These are phyloP conservation scores for Pachyramphus minor DNA, from an alignment of 2,113 vertebrate species.

Conservation along the genomic window DNA sequence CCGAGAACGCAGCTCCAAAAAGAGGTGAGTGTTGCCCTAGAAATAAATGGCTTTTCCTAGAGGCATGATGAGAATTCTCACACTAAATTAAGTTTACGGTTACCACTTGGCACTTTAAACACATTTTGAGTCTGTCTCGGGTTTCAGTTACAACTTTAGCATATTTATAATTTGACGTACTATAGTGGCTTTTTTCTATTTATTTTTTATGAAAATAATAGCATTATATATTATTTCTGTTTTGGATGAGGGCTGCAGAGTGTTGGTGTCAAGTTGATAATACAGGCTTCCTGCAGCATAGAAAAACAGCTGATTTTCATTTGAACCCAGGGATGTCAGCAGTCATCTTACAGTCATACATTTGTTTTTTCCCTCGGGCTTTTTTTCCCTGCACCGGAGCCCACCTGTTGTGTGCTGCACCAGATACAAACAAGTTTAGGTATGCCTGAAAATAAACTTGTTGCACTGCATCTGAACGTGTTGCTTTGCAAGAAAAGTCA, in stretches of 20 bases:
- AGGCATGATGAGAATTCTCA: accelerated
- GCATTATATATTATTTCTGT: neutral
- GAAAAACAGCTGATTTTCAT: neutral
- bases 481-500: neutral
- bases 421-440: neutral
- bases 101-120: neutral
- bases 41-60: neutral
- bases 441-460: neutral
- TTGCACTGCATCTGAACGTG: neutral
- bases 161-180: neutral
- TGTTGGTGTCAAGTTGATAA: neutral
- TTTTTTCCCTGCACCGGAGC: neutral
- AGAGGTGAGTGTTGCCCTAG: constrained; percentile 62
- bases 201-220: neutral
- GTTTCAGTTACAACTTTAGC: neutral
- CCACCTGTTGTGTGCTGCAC: neutral
- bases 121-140: neutral
- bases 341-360: neutral
- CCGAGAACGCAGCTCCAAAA: constrained; percentile 78
- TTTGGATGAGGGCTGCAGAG: neutral
- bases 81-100: neutral
- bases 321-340: neutral
- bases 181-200: neutral
- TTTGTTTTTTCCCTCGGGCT: neutral
- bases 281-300: neutral